Conservation (phyloP, 2,113 vertebrate genomes). For the Lamprotornis superbus region DNA sequence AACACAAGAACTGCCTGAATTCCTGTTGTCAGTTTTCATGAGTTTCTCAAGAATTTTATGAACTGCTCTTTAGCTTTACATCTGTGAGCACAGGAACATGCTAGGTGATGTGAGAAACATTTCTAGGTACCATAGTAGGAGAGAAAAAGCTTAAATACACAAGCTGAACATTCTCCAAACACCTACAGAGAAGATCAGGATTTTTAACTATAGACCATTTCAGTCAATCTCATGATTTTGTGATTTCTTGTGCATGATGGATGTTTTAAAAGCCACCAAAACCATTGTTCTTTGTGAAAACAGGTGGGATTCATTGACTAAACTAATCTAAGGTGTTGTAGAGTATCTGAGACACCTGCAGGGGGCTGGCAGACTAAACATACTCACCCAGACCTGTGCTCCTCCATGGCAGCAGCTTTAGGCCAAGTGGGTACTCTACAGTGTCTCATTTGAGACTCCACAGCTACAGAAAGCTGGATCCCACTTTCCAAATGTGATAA, state of each 20-base stretch:
- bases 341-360: background rate
- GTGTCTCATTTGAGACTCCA: background rate
- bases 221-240: background rate
- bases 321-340: background rate
- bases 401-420: background rate
- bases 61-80: background rate
- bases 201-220: background rate
- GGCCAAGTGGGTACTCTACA: background rate
- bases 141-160: background rate
- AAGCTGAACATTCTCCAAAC: background rate
- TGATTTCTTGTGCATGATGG: background rate
- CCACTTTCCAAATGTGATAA: background rate
- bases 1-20: background rate
- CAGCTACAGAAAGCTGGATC: background rate
- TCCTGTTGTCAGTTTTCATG: background rate
- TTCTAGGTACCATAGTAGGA: background rate
- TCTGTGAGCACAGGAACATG: background rate
- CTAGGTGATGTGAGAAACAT: background rate
- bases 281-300: background rate
- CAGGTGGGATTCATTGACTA: background rate
- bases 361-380: background rate
- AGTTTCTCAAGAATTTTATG: background rate
- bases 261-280: background rate
- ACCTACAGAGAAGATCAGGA: background rate
- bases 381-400: background rate